Evolutionary conservation across 1,140 invertebrate species (phyloP).

Genomic region (Drosophila rufa): DNA sequence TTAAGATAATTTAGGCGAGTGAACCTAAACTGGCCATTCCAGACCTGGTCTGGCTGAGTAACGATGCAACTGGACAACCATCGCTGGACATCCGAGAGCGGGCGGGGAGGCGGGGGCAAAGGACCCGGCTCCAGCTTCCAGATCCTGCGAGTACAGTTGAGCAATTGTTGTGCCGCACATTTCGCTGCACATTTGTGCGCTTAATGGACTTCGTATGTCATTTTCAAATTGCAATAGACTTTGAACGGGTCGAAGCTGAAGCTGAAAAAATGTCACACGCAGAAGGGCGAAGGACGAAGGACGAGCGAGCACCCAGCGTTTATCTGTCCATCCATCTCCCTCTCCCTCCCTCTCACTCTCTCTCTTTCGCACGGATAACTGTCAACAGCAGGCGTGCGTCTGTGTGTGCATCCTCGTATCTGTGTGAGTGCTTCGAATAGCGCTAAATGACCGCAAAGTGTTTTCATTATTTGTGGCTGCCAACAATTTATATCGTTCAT

Average conservation of each 20-base stretch:
- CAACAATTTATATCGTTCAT: conserved; percentile 84
- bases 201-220: conserved; percentile 84
- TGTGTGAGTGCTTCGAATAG: conserved; percentile 70
- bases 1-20: conserved; percentile 54
- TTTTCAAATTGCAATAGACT: conserved; percentile 84
- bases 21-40: conserved; percentile 48
- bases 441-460: conserved; percentile 83
- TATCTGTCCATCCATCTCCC: conserved; percentile 48
- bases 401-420: conserved; percentile 5
- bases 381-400: conserved; percentile 57
- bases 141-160: conserved; percentile 21
- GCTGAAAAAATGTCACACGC: conserved; percentile 75
- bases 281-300: conserved; percentile 39
- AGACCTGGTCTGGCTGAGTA: conserved; percentile 25
- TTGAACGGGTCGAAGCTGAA: conserved; percentile 49
- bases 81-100: not conserved
- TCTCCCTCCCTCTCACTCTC: not conserved
- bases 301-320: conserved; percentile 38
- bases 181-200: conserved; percentile 68
- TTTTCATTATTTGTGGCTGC: conserved; percentile 83
- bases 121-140: not conserved
- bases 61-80: conserved; percentile 53
- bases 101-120: not conserved
- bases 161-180: conserved; percentile 57
- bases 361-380: conserved; percentile 45